These are phyloP conservation scores for Sebastes goodei DNA, from an alignment of 2,797 vertebrate species.

Conservation along the genomic window DNA sequence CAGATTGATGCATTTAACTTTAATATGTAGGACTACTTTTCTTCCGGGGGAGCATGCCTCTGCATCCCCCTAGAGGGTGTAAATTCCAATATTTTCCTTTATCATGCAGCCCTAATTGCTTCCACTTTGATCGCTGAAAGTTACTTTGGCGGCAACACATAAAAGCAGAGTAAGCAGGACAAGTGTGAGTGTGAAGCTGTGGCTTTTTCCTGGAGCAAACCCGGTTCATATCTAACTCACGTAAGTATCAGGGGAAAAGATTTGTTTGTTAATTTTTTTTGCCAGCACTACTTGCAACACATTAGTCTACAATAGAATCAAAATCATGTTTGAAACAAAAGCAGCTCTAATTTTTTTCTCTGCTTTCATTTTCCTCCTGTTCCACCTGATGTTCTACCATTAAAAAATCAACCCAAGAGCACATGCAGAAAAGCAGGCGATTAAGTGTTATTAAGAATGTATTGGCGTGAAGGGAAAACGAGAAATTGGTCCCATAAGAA, in stretches of 20 bases:
- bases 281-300: too few relatives aligned
- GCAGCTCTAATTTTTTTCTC: too few relatives aligned
- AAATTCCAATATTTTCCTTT: too few relatives aligned
- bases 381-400: background rate
- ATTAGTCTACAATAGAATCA: too few relatives aligned
- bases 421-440: background rate
- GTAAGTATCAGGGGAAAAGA: too few relatives aligned
- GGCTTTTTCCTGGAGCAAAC: background rate
- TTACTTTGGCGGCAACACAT: background rate
- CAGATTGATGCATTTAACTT: too few relatives aligned
- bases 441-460: background rate
- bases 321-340: too few relatives aligned
- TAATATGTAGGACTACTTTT: too few relatives aligned
- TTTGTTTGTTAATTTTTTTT: too few relatives aligned
- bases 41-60: too few relatives aligned
- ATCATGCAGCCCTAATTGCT: background rate
- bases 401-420: background rate
- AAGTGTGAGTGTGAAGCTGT: background rate
- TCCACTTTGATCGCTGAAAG: background rate
- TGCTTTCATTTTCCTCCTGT: background rate
- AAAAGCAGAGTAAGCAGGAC: background rate
- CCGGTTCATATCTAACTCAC: background rate
- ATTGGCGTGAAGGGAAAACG: background rate
- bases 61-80: too few relatives aligned
- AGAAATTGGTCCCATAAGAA: background rate